Evolutionary conservation across 2,888 invertebrate species (phyloP).

Genomic region (Cremastinae sp.): DNA sequence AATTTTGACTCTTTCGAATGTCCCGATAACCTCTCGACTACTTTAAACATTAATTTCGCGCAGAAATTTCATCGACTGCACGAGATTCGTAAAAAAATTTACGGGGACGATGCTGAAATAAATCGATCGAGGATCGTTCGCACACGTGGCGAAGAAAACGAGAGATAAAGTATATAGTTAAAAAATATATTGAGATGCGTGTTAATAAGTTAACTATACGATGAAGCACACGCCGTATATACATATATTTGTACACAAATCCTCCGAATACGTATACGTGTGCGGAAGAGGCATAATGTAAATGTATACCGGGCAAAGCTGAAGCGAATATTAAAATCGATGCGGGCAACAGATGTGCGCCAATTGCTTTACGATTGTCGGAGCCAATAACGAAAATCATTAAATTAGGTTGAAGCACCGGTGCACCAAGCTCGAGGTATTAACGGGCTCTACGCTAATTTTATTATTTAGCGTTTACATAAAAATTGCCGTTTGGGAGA

Average conservation of each 20-base stretch:
- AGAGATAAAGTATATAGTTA: not conserved
- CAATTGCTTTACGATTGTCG: constrained; percentile 76
- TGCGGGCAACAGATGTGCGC: constrained; percentile 78
- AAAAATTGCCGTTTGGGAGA: constrained; percentile 65
- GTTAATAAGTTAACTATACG: not conserved
- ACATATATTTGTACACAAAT: constrained; percentile 3
- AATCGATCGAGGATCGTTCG: constrained; percentile 8
- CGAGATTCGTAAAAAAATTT: not conserved
- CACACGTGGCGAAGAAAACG: not conserved
- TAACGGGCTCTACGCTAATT: constrained; percentile 74
- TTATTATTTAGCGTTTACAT: constrained; percentile 74
- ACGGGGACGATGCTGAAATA: not conserved
- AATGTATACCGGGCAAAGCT: constrained; percentile 37
- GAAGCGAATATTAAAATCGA: constrained; percentile 76
- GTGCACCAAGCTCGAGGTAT: constrained; percentile 69
- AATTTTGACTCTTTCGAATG: too few species aligned
- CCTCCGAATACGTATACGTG: constrained; percentile 3
- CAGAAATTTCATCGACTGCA: too few species aligned
- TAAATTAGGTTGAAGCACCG: constrained; percentile 76
- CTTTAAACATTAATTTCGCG: too few species aligned
- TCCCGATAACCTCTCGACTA: too few species aligned
- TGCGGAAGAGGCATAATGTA: constrained; percentile 29
- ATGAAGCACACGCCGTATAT: not conserved
- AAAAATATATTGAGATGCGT: constrained; percentile 20
- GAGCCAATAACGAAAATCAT: constrained; percentile 79